A percentile compares a stretch with the other conserved stretches of the same genome.
These are phyloP conservation scores for Laterallus jamaicensis DNA, from an alignment of 2,113 vertebrate species.

Conservation along the genomic window DNA sequence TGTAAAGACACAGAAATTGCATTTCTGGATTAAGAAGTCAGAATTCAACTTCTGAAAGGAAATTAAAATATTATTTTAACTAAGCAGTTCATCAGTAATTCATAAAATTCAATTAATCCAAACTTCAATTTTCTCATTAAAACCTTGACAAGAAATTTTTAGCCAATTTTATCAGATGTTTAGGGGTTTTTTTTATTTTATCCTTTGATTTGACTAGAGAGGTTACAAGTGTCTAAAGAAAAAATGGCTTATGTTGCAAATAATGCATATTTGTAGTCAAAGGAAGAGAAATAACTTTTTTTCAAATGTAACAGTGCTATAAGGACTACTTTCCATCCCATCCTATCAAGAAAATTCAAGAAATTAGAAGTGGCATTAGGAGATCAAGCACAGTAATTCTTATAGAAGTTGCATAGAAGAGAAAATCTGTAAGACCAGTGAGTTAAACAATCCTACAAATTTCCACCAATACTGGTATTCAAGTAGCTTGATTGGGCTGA, in stretches of 20 bases:
- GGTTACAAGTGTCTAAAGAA: rapidly evolving
- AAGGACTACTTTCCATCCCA: not conserved
- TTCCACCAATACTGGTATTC: not conserved
- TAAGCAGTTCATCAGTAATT: not conserved
- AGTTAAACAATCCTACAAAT: not conserved
- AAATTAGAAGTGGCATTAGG: not conserved
- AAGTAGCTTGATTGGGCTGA: not conserved
- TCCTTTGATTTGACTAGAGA: not conserved
- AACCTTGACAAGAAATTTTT: not conserved
- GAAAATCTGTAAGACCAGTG: not conserved
- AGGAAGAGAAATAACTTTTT: not conserved
- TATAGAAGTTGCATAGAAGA: not conserved
- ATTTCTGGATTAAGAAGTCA: not conserved
- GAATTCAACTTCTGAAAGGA: not conserved
- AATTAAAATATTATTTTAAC: not conserved
- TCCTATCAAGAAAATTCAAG: not conserved
- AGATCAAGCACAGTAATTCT: not conserved
- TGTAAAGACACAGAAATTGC: not conserved
- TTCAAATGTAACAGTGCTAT: not conserved
- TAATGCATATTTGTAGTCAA: not conserved
- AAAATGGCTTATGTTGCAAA: not conserved
- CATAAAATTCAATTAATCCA: not conserved
- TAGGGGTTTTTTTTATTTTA: not conserved
- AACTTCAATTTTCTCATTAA: not conserved
- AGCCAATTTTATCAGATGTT: not conserved